Base-by-base conservation (phyloP, 2,113 vertebrate species). In the Octodon degus region DNA sequence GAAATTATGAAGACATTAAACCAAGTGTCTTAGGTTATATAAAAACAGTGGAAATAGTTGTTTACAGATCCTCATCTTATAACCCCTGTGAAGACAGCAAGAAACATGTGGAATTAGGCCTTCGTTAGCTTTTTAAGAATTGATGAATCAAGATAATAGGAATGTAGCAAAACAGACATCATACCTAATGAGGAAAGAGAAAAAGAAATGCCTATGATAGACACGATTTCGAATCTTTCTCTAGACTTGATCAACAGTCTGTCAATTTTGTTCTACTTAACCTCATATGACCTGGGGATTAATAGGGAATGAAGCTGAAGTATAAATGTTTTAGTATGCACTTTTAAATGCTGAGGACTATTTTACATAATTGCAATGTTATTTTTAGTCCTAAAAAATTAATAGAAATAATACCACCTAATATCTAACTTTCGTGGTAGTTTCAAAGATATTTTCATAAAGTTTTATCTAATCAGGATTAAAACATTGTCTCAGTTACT, bases 341-440 rank as follows among this genome's bases (percentile, higher is more conserved):
- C 32, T 80, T 94, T 83, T 76, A 81, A 50, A 76, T 86, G 32
- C n/a, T 40, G 74, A 93, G 79, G 67, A 94, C 60, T 67, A 89
- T 82, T 96, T 83, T 60, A n/a, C 37, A 50, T 82, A 79, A 86
- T 86, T 67, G 82, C n/a, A 50, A 4, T 37, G 50, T 11, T 81
- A 72, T 95, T 92, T 70, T 80, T 84, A 60, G 22, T 70, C 83
- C 32, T 90, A 85, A 70, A 74, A 72, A 96, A 76, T 63, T n/a
- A 72, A 67, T 27, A 62, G 25, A 62, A 93, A 94, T 94, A 77
- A 79, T 70, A 88, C 22, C 3, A 12, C 32, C 24, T 63, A 91
- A 85, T 88, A n/a, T 12, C 19, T 96, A 32, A 63, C 89, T 90
- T 77, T 34, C 17, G 34, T 40, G 80, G n/a, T 67, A 32, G 8